Conservation (phyloP, 2,888 invertebrate species). For the Crioceris asparagi region DNA sequence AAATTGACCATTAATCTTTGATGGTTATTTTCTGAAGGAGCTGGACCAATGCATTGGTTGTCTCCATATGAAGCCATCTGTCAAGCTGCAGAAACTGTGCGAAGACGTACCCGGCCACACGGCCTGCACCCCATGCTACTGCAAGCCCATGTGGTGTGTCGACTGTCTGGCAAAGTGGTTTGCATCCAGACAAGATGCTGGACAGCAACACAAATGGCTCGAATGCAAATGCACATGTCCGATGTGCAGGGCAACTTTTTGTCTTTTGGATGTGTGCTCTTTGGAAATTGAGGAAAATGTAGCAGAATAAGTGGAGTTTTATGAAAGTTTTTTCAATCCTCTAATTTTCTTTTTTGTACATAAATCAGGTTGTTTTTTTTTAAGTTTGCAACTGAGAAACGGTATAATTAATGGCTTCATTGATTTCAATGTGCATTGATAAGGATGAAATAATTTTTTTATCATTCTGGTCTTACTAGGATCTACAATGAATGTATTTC, state of each 20-base stretch:
- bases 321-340: too few species aligned
- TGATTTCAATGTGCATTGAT: too few species aligned
- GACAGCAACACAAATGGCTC: constrained; percentile 65
- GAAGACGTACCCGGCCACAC: constrained; percentile 35
- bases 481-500: too few species aligned
- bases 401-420: too few species aligned
- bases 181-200: constrained; percentile 66
- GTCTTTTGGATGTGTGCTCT: constrained; percentile 72
- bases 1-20: too few species aligned
- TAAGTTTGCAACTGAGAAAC: too few species aligned
- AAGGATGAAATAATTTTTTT: too few species aligned
- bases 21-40: constrained; percentile 52
- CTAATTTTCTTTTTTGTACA: too few species aligned
- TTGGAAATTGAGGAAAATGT: too few species aligned
- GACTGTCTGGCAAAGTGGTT: constrained; percentile 82
- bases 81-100: constrained; percentile 66
- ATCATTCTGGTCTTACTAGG: too few species aligned
- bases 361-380: too few species aligned
- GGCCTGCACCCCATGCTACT: constrained; percentile 52
- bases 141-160: constrained; percentile 83
- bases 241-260: constrained; percentile 75
- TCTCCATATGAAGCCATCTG: constrained; percentile 64
- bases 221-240: constrained; percentile 78
- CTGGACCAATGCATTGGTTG: constrained; percentile 81
- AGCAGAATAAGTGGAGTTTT: too few species aligned